Evolutionary conservation across 2,113 vertebrate genomes (phyloP), one percentile per base, ranked within the genome.

Genomic region (Thamnaconus septentrionalis): DNA sequence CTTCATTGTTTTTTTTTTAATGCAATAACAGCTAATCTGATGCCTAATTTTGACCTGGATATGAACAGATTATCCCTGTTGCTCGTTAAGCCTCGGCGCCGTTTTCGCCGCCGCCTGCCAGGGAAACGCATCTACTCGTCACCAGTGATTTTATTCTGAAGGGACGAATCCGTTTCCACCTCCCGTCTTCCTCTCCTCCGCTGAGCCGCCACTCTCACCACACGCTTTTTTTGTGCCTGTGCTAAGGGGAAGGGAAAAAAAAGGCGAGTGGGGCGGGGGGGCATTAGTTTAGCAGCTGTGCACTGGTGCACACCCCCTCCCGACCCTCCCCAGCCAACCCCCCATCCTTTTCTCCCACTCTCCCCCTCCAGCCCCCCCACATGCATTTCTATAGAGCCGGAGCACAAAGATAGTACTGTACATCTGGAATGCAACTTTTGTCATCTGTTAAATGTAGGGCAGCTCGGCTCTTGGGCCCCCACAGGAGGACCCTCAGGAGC

Each of bases 361-460:
- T 63, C 64, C 43, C 57, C 69, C 69, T 71, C 75, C 82, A 81
- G 85, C 77, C 72, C 18, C 18, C 18, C 18, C 18, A 31, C 73
- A 79, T 90, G 88, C 87, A 85, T 91, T 89, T 90, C 88, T 88
- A 89, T 91, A 82, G 84, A 87, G 86, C 77, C 72, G 67, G 18
- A 64, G 84, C 86, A 92, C 90, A 92, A 89, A 91, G 91, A 93
- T 91, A 79, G 86, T 71, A 88, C 86, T 92, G 87, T 92, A 91
- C 90, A 90, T 90, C 90, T 90, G 90, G 89, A 91, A 90, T 90
- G 88, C 84, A 90, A 90, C 87, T 91, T 89, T 89, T 91, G 87
- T 91, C 89, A 87, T 90, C 88, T 90, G 90, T 88, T 91, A 91
- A 90, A 91, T 89, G 86, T 85, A 88, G 80, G 80, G 61, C 70